Conservation (phyloP, 2,888 invertebrate species). For the Netelia melanura region DNA sequence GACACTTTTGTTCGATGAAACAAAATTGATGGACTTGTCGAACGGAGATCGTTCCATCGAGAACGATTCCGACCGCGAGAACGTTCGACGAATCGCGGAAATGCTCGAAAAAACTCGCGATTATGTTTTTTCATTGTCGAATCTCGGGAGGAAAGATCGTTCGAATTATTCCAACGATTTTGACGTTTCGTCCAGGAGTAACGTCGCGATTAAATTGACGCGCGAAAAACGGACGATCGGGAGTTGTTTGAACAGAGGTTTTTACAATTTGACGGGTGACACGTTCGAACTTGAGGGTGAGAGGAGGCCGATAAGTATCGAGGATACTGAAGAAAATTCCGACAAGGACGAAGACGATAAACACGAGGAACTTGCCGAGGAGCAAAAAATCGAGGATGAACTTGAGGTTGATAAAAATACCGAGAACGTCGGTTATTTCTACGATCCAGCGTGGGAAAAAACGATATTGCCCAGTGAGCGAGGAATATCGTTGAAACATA, state of each 20-base stretch:
- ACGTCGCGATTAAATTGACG: not conserved
- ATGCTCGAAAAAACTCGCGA: conserved; percentile 5
- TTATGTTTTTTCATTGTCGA: conserved; percentile 8
- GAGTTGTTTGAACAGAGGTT: conserved; percentile 68
- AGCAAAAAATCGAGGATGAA: conserved; percentile 65
- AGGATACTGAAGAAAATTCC: conserved; percentile 67
- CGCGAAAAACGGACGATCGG: conserved; percentile 53
- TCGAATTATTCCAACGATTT: not conserved
- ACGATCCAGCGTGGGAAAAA: conserved; percentile 84
- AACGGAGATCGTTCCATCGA: conserved; percentile 20
- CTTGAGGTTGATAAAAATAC: conserved; percentile 73
- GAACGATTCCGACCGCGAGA: not conserved
- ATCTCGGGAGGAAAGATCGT: not conserved
- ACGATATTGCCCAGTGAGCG: conserved; percentile 70
- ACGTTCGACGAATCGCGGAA: not conserved
- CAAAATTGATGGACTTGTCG: conserved; percentile 15
- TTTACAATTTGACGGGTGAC: conserved; percentile 85
- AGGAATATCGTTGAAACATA: not conserved
- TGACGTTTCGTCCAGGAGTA: not conserved
- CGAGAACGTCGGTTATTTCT: conserved; percentile 85
- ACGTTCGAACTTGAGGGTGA: conserved; percentile 82
- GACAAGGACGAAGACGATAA: conserved; percentile 67
- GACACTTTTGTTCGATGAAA: not conserved
- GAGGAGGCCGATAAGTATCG: conserved; percentile 69
- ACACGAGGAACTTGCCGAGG: conserved; percentile 61